Percentiles rank a stretch among this genome's conserved stretches.
Evolutionary conservation across 2,888 invertebrate species (phyloP).

Genomic region (Ryuthela nishihirai): DNA sequence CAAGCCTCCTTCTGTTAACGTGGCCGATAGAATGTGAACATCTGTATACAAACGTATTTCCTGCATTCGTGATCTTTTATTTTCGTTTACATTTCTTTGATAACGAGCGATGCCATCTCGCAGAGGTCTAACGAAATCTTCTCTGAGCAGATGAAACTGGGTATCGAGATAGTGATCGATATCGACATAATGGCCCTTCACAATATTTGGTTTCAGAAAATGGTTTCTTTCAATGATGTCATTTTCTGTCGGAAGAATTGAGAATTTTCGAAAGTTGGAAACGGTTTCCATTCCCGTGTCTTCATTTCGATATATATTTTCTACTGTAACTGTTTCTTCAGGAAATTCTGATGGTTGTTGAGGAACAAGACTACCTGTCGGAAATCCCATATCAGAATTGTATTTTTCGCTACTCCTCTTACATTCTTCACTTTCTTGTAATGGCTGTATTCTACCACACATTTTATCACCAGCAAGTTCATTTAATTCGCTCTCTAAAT

Average conservation of each 20-base stretch:
- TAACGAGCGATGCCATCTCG: constrained; percentile 62
- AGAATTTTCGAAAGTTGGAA: constrained; percentile 17
- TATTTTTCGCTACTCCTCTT: no score
- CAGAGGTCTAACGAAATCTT: constrained; percentile 73
- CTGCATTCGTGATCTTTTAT: constrained; percentile 43
- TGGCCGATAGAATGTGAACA: constrained; percentile 45
- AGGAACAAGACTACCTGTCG: no score
- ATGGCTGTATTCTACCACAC: no score
- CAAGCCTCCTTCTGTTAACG: constrained; percentile 44
- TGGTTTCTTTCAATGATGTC: constrained; percentile 16
- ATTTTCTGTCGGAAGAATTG: constrained; percentile 17
- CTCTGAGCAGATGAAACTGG: constrained; percentile 72
- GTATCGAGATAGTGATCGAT: constrained; percentile 70
- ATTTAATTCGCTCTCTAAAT: no score
- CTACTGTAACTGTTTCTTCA: no score
- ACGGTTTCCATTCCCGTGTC: no score
- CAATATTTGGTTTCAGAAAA: constrained; percentile 59
- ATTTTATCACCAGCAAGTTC: no score
- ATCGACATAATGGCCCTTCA: constrained; percentile 61
- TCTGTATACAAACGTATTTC: constrained; percentile 45
- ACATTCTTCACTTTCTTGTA: no score
- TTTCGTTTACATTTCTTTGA: constrained; percentile 47
- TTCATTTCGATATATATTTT: no score
- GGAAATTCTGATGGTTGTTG: no score
- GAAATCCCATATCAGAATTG: no score